Evolutionary conservation across 2,888 invertebrate genomes (phyloP).

Genomic region (Tiphia femorata): DNA sequence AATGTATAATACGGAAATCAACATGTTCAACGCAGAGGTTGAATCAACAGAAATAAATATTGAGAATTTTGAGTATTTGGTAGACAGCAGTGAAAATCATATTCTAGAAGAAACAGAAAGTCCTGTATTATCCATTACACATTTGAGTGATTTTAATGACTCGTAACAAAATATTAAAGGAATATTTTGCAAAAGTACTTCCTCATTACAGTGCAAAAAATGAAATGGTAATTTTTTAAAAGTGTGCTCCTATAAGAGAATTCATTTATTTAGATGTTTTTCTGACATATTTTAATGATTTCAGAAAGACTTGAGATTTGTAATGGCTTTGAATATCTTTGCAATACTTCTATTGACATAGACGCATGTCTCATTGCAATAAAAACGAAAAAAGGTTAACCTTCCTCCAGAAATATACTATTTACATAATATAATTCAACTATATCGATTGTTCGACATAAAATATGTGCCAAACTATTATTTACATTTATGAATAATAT

Average conservation of each 20-base stretch:
- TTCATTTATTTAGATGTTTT: too few relatives aligned
- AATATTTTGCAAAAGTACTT: too few relatives aligned
- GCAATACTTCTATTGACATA: too few relatives aligned
- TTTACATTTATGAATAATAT: constrained; percentile 10
- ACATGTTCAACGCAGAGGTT: constrained; percentile 72
- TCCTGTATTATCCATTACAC: constrained; percentile 41
- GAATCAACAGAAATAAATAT: constrained; percentile 72
- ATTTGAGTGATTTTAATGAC: constrained; percentile 43
- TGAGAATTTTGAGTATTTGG: constrained; percentile 71
- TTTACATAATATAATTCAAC: not conserved
- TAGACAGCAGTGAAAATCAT: constrained; percentile 65
- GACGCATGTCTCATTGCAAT: too few relatives aligned
- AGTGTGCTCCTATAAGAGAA: too few relatives aligned
- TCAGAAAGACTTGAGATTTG: too few relatives aligned
- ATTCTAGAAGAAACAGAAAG: constrained; percentile 42
- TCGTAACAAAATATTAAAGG: constrained; percentile 38
- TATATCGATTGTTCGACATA: constrained; percentile 10
- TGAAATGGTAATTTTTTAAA: too few relatives aligned
- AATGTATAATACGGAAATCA: constrained; percentile 65
- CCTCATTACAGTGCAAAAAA: too few relatives aligned
- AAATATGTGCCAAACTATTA: constrained; percentile 31
- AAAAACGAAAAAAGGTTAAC: not conserved
- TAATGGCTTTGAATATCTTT: too few relatives aligned
- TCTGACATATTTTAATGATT: too few relatives aligned
- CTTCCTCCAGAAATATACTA: not conserved